A percentile compares a stretch with the other conserved stretches of the same genome.
phyloP scores from a whole-genome alignment of 2,113 vertebrate species.

The Petaurus breviceps region DNA sequence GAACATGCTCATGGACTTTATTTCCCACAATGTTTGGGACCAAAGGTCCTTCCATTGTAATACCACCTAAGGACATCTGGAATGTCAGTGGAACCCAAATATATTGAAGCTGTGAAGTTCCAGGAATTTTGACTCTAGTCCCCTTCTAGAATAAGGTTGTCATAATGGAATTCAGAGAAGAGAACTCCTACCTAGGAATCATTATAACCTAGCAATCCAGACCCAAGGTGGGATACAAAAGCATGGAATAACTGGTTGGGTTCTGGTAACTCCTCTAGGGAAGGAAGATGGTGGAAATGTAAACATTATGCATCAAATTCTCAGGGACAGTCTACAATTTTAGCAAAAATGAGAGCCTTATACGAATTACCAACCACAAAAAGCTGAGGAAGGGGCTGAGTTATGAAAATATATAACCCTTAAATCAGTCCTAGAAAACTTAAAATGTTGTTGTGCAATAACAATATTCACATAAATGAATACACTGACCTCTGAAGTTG shows the following conservation, averaged over 20 bases:
- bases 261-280: not conserved
- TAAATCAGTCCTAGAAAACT: too few relatives aligned
- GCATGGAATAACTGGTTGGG: too few relatives aligned
- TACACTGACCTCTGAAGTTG: not conserved
- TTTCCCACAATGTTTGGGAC: not conserved
- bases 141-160: constrained; percentile 91
- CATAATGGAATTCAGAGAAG: not conserved
- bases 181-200: not conserved
- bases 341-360: not conserved
- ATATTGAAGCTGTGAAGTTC: constrained; percentile 91
- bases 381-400: not conserved
- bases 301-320: not conserved
- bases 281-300: not conserved
- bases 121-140: constrained; percentile 90
- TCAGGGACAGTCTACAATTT: not conserved
- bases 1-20: not conserved
- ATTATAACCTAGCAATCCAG: not conserved
- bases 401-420: not conserved
- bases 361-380: not conserved
- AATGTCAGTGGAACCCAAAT: constrained; percentile 91
- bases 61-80: constrained; percentile 88
- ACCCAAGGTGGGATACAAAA: too few relatives aligned
- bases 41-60: constrained; percentile 87
- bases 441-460: not conserved
- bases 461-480: not conserved